phyloP scores from a whole-genome alignment of 2,888 invertebrate species.

The Adineta ricciae region DNA sequence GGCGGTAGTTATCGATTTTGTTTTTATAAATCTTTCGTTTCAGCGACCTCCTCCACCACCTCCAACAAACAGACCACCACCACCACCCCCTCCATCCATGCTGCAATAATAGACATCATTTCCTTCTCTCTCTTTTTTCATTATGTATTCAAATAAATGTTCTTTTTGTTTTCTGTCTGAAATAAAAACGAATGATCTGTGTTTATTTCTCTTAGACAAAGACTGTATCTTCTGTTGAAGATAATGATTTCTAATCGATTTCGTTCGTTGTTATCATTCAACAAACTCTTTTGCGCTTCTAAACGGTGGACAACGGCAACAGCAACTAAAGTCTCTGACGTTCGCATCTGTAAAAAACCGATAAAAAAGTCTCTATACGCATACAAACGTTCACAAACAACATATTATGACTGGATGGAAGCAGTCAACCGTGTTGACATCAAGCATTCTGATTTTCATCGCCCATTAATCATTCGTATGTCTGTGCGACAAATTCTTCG shows the following conservation, averaged over 20 bases:
- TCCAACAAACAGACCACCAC: slow-evolving; percentile 34
- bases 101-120: not conserved
- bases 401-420: not conserved
- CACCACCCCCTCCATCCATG: slow-evolving; percentile 17
- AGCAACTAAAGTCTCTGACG: not conserved
- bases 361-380: not conserved
- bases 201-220: not conserved
- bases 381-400: not conserved
- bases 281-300: not conserved
- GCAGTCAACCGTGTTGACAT: not conserved
- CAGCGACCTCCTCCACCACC: slow-evolving; percentile 36
- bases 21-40: not conserved
- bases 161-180: not conserved
- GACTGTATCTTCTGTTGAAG: not conserved
- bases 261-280: not conserved
- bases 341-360: not conserved
- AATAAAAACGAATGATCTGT: slow-evolving; percentile 6
- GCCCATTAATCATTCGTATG: not conserved
- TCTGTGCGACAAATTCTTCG: not conserved
- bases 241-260: not conserved
- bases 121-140: not conserved
- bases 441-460: not conserved
- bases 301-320: not conserved
- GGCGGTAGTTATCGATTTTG: not conserved
- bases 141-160: slow-evolving; percentile 1